phyloP scores from a whole-genome alignment of 2,888 invertebrate genomes.

The Lycocerus yunnanus region DNA sequence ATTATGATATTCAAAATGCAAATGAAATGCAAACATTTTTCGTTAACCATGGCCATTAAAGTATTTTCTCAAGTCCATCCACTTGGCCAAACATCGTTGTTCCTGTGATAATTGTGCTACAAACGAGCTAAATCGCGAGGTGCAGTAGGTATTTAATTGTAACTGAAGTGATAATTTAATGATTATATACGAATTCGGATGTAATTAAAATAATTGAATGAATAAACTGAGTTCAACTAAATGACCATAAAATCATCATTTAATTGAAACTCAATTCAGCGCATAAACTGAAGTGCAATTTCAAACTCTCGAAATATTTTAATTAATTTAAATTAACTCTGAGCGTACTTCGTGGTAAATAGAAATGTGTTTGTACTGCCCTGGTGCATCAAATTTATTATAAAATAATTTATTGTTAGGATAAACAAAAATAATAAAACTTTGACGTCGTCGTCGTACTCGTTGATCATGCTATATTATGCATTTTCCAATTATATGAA shows the following conservation, averaged over 20 bases:
- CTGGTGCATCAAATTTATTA: neutral
- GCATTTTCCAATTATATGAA: neutral
- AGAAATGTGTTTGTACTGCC: neutral
- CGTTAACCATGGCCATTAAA: neutral
- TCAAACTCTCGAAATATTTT: conserved; percentile 3
- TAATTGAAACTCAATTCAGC: conserved; percentile 11
- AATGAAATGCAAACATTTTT: neutral
- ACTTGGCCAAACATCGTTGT: neutral
- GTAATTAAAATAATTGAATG: conserved; percentile 24
- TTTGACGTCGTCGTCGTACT: neutral
- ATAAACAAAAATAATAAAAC: neutral
- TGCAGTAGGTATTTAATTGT: conserved; percentile 28
- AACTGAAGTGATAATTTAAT: conserved; percentile 25
- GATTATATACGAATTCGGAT: conserved; percentile 14
- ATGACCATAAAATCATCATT: conserved; percentile 17
- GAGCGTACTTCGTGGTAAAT: neutral
- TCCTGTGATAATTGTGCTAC: conserved; percentile 19
- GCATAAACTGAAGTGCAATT: conserved; percentile 7
- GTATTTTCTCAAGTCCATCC: conserved; percentile 17
- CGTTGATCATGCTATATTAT: too few relatives aligned
- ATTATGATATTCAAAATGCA: neutral
- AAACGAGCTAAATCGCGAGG: conserved; percentile 26
- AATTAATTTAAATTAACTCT: conserved; percentile 5
- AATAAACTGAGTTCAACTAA: conserved; percentile 18
- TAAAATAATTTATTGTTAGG: neutral